Evolutionary conservation across 2,888 invertebrate species (phyloP), one percentile per base, ranked within the genome.

Genomic region (Drosophila borborema): DNA sequence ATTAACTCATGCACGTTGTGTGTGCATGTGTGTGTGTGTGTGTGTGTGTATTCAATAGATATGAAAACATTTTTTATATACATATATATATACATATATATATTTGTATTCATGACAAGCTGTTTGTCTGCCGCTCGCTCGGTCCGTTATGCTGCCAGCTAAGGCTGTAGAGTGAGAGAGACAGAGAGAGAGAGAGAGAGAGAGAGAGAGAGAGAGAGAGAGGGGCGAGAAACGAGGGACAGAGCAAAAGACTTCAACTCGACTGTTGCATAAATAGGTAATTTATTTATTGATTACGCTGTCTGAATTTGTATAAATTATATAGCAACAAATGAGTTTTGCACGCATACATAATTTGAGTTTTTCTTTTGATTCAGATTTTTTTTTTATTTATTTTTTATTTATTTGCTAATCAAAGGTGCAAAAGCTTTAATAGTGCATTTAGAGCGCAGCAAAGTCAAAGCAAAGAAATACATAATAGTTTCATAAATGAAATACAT

Each of bases 261-360:
- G 72, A 74, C 67, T 82, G 82, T 87, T 86, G 85, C 85, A 87
- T 86, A 86, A 87, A 85, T 82, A 81, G 82, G 75, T 85, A 87
- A 82, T 77, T 67, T 82, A 74, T 85, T 87, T 87, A 85, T 86
- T 87, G 88, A 86, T 85, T 86, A 82, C 79, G 79, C 75, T 73
- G 66, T 63, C 70, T 75, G 80, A 78, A 82, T 87, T 76, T 69
- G 74, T 76, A 74, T 77, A 84, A 70, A 75, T 80, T 75, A 77
- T 68, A 75, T 63, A 63, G 74, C 72, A 79, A 72, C 73, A 82
- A 84, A 79, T 76, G 43, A 55, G 64, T 59, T 59, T 56, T 53
- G 48, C 23, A 23, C 49, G 60, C 41, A 48, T 68, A 41, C 12
- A 20, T 45, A 20, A 20, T 45, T 45, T 12, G 6, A 20, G 18